Evolutionary conservation across 2,797 vertebrate genomes (phyloP), one percentile per base, ranked within the genome.

Genomic region (Enteromius paludinosus): DNA sequence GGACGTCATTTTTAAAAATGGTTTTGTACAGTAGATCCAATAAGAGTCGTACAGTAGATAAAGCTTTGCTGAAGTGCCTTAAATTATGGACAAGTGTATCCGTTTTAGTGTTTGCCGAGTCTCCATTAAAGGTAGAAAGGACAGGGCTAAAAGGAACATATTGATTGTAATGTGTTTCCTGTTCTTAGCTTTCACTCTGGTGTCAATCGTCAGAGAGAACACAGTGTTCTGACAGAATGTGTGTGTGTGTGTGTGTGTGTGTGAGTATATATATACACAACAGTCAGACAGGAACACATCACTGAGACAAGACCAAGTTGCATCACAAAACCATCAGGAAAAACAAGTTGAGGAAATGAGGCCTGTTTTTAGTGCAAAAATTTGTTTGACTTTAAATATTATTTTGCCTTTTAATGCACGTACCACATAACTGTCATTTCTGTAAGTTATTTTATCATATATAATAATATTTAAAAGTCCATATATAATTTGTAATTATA

Each of bases 91-190:
- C 52, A 45, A 47, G 38, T 23, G 65, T 70, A 59, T 78, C 62
- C 12, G 49, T 70, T 79, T 59, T 70, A n/a, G 33, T 74, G 38
- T 65, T 54, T 74, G 87, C 88, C 62, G 72, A 83, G 82, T 83
- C 84, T 89, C 87, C 54, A 65, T 59, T 41, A 73, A 86, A 89
- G 64, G 84, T 84, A 78, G 64, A 1, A 52, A 84, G 69, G 25
- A 65, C 12, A 78, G 5, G 41, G 79, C 87, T 75, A 90, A 88
- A 89, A 85, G 87, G 87, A 84, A 59, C 69, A 89, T 90, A 90
- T 89, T 89, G 88, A 90, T 91, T 89, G 89, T 88, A 87, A 77
- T 78, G 78, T 15, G 54, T 86, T 90, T 91, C 88, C 90, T 89
- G 87, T 79, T 87, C 88, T 90, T 87, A 76, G 70, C 87, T 90